Evolutionary conservation across 2,797 vertebrate genomes (phyloP).

Genomic region (Toxotes lorentzi): DNA sequence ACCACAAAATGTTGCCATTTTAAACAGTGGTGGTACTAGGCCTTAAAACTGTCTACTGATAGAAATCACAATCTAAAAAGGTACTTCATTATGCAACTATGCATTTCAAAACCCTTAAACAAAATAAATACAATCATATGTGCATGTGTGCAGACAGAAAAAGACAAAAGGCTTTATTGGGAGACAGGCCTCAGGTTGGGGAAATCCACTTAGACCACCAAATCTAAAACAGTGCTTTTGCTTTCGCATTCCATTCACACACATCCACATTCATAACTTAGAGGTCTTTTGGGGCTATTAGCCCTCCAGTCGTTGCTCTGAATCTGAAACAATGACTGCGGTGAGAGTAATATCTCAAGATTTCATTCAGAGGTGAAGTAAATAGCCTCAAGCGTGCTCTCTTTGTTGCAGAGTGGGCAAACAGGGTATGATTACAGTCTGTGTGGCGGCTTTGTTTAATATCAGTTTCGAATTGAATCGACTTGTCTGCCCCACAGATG

Average conservation of each 20-base stretch:
- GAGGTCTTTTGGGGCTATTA: slow-evolving; percentile 36
- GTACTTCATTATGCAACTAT: slow-evolving; percentile 8
- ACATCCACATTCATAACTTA: slow-evolving; percentile 20
- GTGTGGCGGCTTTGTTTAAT: slow-evolving; percentile 37
- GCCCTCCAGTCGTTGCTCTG: not conserved
- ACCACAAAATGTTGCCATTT: not conserved
- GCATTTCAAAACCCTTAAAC: slow-evolving; percentile 20
- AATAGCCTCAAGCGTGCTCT: slow-evolving; percentile 41
- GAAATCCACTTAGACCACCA: slow-evolving; percentile 51
- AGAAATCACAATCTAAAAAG: slow-evolving; percentile 4
- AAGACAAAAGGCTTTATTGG: slow-evolving; percentile 22
- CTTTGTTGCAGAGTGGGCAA: slow-evolving; percentile 37
- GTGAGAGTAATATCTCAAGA: slow-evolving; percentile 40
- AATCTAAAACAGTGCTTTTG: slow-evolving; percentile 40
- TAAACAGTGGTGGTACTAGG: not conserved
- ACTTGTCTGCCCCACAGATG: slow-evolving; percentile 56
- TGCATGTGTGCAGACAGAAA: slow-evolving; percentile 8
- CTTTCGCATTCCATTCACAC: slow-evolving; percentile 42
- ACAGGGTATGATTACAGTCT: slow-evolving; percentile 49
- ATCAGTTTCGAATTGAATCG: slow-evolving; percentile 53
- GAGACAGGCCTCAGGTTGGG: slow-evolving; percentile 23
- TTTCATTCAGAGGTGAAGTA: slow-evolving; percentile 50
- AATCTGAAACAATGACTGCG: slow-evolving; percentile 38
- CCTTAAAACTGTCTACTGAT: not conserved
- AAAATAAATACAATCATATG: slow-evolving; percentile 22